Evolutionary conservation across 2,113 vertebrate genomes (phyloP).

Genomic region (Erythrolamprus reginae): DNA sequence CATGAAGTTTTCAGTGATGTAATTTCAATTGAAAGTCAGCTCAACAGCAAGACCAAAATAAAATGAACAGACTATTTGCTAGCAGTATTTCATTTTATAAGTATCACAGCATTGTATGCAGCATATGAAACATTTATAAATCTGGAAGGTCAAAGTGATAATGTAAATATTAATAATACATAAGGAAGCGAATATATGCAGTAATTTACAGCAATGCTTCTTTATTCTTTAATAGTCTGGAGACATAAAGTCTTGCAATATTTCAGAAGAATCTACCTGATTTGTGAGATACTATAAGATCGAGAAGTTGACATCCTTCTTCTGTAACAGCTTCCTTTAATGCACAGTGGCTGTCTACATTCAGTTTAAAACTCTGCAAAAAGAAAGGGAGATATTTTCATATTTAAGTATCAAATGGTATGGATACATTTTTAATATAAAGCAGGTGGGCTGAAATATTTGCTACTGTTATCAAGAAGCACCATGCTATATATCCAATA

Average conservation of each 20-base stretch:
- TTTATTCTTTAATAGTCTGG: slow-evolving; percentile 78
- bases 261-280: slow-evolving; percentile 87
- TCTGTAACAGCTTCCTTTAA: slow-evolving; percentile 93
- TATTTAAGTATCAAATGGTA: slow-evolving; percentile 24
- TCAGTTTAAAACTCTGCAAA: slow-evolving; percentile 89
- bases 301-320: slow-evolving; percentile 87
- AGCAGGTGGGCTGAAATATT: slow-evolving; percentile 47
- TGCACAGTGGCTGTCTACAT: slow-evolving; percentile 83
- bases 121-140: slow-evolving; percentile 91
- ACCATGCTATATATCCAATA: slow-evolving; percentile 58
- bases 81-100: slow-evolving; percentile 79
- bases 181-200: slow-evolving; percentile 82
- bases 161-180: slow-evolving; percentile 99
- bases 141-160: slow-evolving; percentile 98
- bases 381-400: not conserved
- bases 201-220: slow-evolving; percentile 82
- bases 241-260: slow-evolving; percentile 77
- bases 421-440: slow-evolving; percentile 39
- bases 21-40: slow-evolving; percentile 71
- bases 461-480: slow-evolving; percentile 63
- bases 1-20: slow-evolving; percentile 67
- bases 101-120: slow-evolving; percentile 79
- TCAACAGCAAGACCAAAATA: slow-evolving; percentile 71
- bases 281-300: slow-evolving; percentile 91
- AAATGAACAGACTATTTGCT: slow-evolving; percentile 78